Base-by-base conservation (phyloP, 2,888 invertebrate genomes). In the Erebia aethiops region DNA sequence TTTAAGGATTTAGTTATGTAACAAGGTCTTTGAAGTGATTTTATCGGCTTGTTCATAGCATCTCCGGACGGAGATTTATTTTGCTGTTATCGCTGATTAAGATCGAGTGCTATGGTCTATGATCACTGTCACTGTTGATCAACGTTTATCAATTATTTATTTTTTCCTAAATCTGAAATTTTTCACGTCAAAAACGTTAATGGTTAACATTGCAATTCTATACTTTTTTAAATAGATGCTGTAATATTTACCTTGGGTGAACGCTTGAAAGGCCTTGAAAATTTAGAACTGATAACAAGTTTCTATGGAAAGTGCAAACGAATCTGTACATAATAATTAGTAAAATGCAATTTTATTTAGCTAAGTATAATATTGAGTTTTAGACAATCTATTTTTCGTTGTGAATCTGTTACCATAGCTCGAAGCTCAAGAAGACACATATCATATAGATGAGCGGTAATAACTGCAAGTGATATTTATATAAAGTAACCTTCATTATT, bases 351-450 rank as follows among this genome's bases (percentile, higher is more conserved):
- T 82, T 68, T 56, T 58, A 16, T 69, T 72, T 72, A 73, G 68
- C 70, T 35, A 35, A 35, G 35, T 69, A 18, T 58, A 57, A 66
- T 54, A 43, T 73, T 78, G 78, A 64, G 81, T 80, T 78, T 85
- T 83, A 80, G 77, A 79, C 49, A 68, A 16, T 80, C 66, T 65
- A 70, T 62, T 66, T 82, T 82, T 81, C 79, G 82, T 85, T 85
- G 82, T 85, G 81, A 82, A 86, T 84, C 81, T 84, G 88, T 91
- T 90, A 91, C 89, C 89, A 83, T 79, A 82, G 86, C 87, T 87
- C 74, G 80, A 87, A 84, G 92, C 92, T 92, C 91, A 92, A 91
- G 84, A 85, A 85, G 79, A 84, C 82, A 91, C 91, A 92, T 92
- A 91, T 91, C 90, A 86, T 85, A 65, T 66, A 41, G 49, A 52